Conservation (phyloP, 2,888 invertebrate species). For the Drosophila anomelani region DNA sequence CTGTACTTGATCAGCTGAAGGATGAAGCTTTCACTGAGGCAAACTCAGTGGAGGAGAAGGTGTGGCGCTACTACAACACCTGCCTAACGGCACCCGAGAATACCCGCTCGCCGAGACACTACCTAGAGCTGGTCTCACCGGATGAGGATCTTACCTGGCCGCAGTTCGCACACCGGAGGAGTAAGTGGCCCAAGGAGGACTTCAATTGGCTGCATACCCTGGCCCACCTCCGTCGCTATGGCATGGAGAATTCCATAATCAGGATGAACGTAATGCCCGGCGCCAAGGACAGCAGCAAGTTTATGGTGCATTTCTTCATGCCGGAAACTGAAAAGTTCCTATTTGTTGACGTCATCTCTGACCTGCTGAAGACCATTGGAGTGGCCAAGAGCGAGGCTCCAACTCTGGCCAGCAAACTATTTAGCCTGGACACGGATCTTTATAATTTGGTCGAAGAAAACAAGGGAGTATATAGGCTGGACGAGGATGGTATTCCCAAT, state of each 20-base stretch:
- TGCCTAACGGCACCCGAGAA: neutral
- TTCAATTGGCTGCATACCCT: conserved; percentile 4
- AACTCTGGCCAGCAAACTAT: neutral
- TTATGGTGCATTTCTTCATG: neutral
- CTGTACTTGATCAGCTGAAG: neutral
- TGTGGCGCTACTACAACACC: conserved; percentile 7
- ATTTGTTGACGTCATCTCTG: neutral
- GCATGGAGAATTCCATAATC: neutral
- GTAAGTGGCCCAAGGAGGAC: neutral
- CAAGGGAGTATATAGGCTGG: neutral
- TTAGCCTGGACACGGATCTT: neutral
- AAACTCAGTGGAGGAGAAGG: conserved; percentile 4
- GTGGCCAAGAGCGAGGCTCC: neutral
- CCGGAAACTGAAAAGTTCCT: neutral
- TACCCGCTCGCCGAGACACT: neutral
- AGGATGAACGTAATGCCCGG: neutral
- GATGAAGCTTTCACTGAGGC: neutral
- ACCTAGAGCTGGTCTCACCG: conserved; percentile 1
- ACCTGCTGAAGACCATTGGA: neutral
- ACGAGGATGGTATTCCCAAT: neutral
- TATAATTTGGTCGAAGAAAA: neutral
- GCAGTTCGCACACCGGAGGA: neutral
- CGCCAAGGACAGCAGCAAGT: neutral
- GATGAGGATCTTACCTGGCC: conserved; percentile 2
- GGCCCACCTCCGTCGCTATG: neutral